Conservation (phyloP, 2,888 invertebrate species). For the Ennomos fuscantarius region DNA sequence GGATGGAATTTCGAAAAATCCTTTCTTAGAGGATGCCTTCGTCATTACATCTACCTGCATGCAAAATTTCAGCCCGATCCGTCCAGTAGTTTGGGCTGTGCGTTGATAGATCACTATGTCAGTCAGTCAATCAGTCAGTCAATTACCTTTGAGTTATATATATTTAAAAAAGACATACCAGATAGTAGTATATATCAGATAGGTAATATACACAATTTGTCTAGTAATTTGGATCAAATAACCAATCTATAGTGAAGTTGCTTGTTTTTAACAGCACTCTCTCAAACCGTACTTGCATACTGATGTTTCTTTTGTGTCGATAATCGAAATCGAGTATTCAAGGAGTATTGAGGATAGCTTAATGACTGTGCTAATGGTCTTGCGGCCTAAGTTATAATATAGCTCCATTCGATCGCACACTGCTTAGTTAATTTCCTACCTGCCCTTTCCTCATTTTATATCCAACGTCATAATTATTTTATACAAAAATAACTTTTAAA, state of each 20-base stretch:
- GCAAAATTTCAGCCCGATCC: too few species aligned
- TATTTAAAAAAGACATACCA: too few species aligned
- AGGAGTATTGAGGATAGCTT: slow-evolving; percentile 58
- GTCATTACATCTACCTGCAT: too few species aligned
- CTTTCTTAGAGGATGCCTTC: too few species aligned
- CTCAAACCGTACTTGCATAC: slow-evolving; percentile 9
- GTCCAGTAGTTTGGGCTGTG: too few species aligned
- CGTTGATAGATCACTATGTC: too few species aligned
- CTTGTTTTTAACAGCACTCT: slow-evolving; percentile 29
- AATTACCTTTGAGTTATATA: too few species aligned
- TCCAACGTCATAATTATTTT: background rate
- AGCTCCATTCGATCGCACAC: slow-evolving; percentile 47
- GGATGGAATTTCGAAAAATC: too few species aligned
- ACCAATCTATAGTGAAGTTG: background rate
- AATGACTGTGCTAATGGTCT: slow-evolving; percentile 60
- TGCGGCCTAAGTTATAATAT: slow-evolving; percentile 57
- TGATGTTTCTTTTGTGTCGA: slow-evolving; percentile 41
- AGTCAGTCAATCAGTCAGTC: too few species aligned
- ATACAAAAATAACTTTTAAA: slow-evolving; percentile 3
- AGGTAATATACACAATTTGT: too few species aligned
- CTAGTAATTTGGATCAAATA: background rate
- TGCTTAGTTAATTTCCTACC: too few species aligned
- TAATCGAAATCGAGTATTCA: slow-evolving; percentile 44
- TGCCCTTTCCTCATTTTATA: slow-evolving; percentile 5
- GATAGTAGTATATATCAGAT: too few species aligned